Percentiles rank a stretch among this genome's conserved stretches.
phyloP scores from a whole-genome alignment of 2,888 invertebrate species.

The Lasioglossum zephyrum region DNA sequence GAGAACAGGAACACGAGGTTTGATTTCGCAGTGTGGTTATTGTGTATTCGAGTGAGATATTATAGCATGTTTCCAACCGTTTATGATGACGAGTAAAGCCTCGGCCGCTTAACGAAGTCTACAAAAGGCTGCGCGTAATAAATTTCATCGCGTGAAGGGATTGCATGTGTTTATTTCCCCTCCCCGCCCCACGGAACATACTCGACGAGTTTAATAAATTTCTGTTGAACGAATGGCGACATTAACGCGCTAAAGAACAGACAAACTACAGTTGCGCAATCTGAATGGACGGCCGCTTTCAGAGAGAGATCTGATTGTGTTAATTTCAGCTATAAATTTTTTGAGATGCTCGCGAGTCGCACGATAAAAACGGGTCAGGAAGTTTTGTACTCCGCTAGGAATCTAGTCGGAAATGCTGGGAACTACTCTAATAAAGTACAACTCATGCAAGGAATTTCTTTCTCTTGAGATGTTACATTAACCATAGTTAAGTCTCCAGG shows the following conservation, averaged over 20 bases:
- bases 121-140: constrained; percentile 20
- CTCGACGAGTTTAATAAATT: constrained; percentile 30
- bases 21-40: constrained; percentile 1
- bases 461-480: neutral
- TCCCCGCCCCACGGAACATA: neutral
- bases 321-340: constrained; percentile 9
- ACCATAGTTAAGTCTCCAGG: neutral
- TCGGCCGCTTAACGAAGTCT: constrained; percentile 15
- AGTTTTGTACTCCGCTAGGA: neutral
- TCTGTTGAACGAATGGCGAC: neutral
- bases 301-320: neutral
- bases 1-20: neutral
- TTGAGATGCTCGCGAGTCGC: neutral
- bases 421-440: neutral
- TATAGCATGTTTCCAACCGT: constrained; percentile 6
- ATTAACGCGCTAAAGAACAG: neutral
- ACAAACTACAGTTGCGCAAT: constrained; percentile 5
- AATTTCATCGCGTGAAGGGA: constrained; percentile 44
- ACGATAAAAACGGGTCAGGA: neutral
- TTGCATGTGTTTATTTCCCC: constrained; percentile 23
- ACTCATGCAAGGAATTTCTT: neutral
- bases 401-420: neutral
- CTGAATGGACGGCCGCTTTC: neutral
- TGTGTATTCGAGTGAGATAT: neutral
- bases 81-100: constrained; percentile 40